Evolutionary conservation across 2,797 vertebrate species (phyloP), one percentile per base, ranked within the genome.

Genomic region (Darevskia mixta): DNA sequence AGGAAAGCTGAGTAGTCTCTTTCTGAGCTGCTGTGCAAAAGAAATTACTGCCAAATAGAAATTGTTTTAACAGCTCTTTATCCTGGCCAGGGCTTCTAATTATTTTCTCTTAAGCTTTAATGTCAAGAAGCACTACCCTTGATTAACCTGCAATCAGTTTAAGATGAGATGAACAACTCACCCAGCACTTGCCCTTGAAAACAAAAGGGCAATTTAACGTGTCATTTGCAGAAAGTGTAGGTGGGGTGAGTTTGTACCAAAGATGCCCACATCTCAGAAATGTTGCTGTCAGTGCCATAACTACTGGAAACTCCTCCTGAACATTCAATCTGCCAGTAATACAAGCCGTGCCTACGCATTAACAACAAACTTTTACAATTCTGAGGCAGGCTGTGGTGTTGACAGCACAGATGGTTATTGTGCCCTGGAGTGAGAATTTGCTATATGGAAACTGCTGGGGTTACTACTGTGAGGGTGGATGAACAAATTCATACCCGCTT

Each of bases 131-230:
- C 66, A 83, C 81, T 83, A 88, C 67, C 49, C 32, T 83, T 88
- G 82, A 88, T 88, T 69, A 88, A 79, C n/a, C 76, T 27, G 18
- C 75, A 78, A 5, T 43, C 49, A 87, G 64, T 82, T 75, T 82
- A 66, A 82, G 61, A 38, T 49, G 61, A 38, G 61, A 77, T 45
- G 72, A 82, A 58, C 32, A 38, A 45, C 32, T 87, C 32, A 67
- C 49, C 41, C 80, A 77, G 25, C 15, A 29, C 11, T 87, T 83
- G 61, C 80, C 61, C 43, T 69, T 78, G 64, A 67, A 83, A 32
- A 69, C 35, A 43, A 64, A 17, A 43, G 25, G 69, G 4, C n/a
- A 49, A 38, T 32, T 86, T 23, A 49, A 49, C 25, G 67, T 49
- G 29, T 32, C 35, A 35, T 80, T 72, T 43, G 67, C 35, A 87